phyloP scores from a whole-genome alignment of 2,113 vertebrate genomes.

The Uropsilus gracilis region DNA sequence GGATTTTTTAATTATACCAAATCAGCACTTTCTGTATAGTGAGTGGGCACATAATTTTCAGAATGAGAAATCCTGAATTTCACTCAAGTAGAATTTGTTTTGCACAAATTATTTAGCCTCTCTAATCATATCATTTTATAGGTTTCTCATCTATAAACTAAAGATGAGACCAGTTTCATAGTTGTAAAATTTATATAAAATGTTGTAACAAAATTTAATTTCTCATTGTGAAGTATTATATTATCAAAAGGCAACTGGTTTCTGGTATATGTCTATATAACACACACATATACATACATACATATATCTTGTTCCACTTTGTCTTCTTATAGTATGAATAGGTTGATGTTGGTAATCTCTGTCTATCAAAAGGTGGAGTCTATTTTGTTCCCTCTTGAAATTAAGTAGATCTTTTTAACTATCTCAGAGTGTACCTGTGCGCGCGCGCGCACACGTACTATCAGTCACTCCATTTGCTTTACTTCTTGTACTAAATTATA shows the following conservation, averaged over 20 bases:
- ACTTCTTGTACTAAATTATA: neutral
- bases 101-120: neutral
- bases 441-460: neutral
- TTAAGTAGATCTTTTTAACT: neutral
- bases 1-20: neutral
- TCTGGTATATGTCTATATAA: no score
- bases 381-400: neutral
- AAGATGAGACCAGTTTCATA: neutral
- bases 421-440: neutral
- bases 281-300: no score
- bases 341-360: neutral
- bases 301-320: neutral
- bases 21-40: neutral
- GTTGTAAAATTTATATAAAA: neutral
- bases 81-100: neutral
- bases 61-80: neutral
- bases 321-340: neutral
- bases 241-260: neutral
- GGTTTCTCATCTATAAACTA: neutral
- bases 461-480: neutral
- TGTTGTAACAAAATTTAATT: neutral
- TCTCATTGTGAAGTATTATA: neutral
- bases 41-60: neutral
- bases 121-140: neutral
- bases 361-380: no score